Base-by-base conservation (phyloP, 2,113 vertebrate genomes). In the Chaetorhynchus papuensis region DNA sequence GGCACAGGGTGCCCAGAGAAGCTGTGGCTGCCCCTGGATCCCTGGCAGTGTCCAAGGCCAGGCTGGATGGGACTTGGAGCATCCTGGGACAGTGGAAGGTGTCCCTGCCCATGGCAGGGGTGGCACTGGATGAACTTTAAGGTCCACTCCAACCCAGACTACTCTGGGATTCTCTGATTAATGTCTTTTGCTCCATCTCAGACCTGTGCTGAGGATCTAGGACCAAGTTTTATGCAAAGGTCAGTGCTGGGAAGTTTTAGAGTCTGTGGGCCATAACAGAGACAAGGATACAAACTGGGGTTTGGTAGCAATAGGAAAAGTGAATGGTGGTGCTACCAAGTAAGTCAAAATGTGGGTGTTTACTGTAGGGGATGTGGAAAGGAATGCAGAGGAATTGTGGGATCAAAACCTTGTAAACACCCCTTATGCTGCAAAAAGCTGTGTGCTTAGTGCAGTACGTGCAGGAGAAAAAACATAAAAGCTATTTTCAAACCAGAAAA, bases 11-110 rank as follows among this genome's bases (percentile, higher is more conserved):
- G 37, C 17, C 44, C 33, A 52, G 63, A 52, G 33, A 0, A 86
- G 37, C 53, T 68, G 17, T 37, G 45, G 22, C 27, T 87, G 37
- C 18, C 31, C 15, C 18, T 61, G 59, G 37, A 37, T 44, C 37
- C 44, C 53, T 77, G 54, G 33, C 2, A 53, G 10, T 77, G 39
- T 16, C 54, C 27, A 28, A 23, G 45, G 45, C 6, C 5, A 45
- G 45, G 22, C 0, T 87, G 33, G 45, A 53, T 0, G 0, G 45
- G 33, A 28, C 39, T 69, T 60, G 33, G 54, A 60, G 45, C 27
- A 69, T 0, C 33, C 37, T 69, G 28, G 11, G 27, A 0, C 1
- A 33, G 45, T 52, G 27, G 27, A 19, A 77, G 3, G 15, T 60
- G 19, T 45, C 39, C 33, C 37, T 77, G 63, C 18, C 37, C 0